These are phyloP conservation scores for Phyllotis vaccarum DNA, from an alignment of 2,797 vertebrate species.

Conservation along the genomic window DNA sequence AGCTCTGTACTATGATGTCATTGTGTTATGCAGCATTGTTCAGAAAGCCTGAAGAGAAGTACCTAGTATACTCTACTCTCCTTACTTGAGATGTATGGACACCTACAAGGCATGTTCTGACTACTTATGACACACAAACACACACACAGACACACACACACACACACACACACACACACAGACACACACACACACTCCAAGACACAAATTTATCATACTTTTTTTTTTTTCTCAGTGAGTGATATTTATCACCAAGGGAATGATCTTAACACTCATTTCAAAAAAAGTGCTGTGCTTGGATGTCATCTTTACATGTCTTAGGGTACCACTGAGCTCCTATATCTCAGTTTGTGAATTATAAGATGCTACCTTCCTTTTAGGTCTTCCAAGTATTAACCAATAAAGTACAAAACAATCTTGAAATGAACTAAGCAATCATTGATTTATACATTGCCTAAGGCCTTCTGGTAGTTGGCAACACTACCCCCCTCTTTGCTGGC, in stretches of 20 bases:
- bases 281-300: neutral
- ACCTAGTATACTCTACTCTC: neutral
- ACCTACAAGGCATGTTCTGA: slow-evolving; percentile 1
- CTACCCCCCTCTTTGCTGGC: neutral
- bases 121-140: neutral
- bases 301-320: slow-evolving; percentile 15
- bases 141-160: neutral
- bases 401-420: slow-evolving; percentile 46
- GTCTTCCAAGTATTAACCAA: slow-evolving; percentile 39
- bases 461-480: neutral
- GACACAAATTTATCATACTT: neutral
- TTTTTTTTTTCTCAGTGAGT: neutral
- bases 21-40: neutral
- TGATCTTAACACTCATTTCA: neutral
- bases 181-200: neutral
- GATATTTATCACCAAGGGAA: neutral
- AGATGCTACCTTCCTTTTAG: slow-evolving; percentile 38
- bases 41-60: neutral
- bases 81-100: slow-evolving; percentile 3
- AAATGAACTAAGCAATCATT: slow-evolving; percentile 16
- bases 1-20: neutral
- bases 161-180: neutral
- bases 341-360: slow-evolving; percentile 54
- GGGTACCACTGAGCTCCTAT: slow-evolving; percentile 40
- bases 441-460: slow-evolving; percentile 4